phyloP scores from a whole-genome alignment of 1,140 invertebrate genomes.

The Leptonema lineaticorne region DNA sequence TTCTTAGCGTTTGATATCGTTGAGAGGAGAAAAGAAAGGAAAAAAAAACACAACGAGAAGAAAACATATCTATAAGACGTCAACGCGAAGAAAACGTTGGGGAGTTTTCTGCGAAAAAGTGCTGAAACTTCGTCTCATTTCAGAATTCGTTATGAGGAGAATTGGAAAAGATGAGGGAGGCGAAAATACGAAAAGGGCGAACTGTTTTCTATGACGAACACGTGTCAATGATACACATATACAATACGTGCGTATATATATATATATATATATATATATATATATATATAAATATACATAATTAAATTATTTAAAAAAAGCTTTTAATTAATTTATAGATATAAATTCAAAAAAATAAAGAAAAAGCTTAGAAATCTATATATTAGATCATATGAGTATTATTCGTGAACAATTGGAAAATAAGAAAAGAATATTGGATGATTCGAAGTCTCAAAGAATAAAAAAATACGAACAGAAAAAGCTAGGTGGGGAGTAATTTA shows the following conservation, averaged over 20 bases:
- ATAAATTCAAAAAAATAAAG: neutral
- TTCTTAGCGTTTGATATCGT: too few relatives aligned
- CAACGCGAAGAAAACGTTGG: too few relatives aligned
- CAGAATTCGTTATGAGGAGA: constrained; percentile 9
- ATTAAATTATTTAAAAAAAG: neutral
- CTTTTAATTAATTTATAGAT: neutral
- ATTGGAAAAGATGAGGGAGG: neutral
- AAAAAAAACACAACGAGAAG: too few relatives aligned
- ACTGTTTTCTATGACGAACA: constrained; percentile 9
- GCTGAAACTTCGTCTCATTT: constrained; percentile 1
- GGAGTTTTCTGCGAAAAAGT: neutral
- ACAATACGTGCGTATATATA: neutral
- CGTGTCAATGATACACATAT: neutral
- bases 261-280: neutral
- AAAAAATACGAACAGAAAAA: neutral
- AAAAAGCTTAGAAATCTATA: neutral
- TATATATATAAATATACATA: neutral
- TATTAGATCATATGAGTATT: neutral
- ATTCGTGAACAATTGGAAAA: neutral
- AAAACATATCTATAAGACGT: too few relatives aligned
- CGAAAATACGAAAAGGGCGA: neutral
- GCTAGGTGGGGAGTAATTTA: constrained; percentile 9
- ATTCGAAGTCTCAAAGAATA: neutral
- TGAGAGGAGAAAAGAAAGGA: too few relatives aligned
- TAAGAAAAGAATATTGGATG: neutral